Evolutionary conservation across 2,888 invertebrate species (phyloP).

Genomic region (Parascotia fuliginaria): DNA sequence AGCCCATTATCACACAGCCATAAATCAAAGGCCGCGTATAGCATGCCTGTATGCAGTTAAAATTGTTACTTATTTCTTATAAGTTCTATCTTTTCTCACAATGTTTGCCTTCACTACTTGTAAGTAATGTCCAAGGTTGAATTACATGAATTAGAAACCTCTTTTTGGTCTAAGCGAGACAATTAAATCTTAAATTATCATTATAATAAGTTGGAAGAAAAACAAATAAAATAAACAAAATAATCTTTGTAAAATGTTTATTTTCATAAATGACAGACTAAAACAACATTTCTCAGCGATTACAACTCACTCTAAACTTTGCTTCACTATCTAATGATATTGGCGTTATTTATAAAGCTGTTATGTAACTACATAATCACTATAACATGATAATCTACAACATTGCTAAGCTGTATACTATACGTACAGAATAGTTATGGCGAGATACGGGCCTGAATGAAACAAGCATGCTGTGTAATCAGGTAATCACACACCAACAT

Average conservation of each 20-base stretch:
- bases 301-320: slow-evolving; percentile 67
- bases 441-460: slow-evolving; percentile 13
- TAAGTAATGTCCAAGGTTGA: no score
- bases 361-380: slow-evolving; percentile 38
- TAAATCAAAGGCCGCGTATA: no score
- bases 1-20: no score
- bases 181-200: no score
- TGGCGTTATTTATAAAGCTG: slow-evolving; percentile 72
- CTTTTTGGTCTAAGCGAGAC: no score
- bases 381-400: slow-evolving; percentile 39
- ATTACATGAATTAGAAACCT: no score
- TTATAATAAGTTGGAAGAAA: no score
- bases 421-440: slow-evolving; percentile 36
- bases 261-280: slow-evolving; percentile 74
- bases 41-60: no score
- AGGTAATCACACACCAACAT: background rate
- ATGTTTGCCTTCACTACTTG: no score
- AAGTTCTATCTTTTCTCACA: no score
- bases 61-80: no score
- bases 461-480: background rate
- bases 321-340: slow-evolving; percentile 53
- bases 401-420: slow-evolving; percentile 34
- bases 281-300: slow-evolving; percentile 71
- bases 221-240: slow-evolving; percentile 30
- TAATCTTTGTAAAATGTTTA: slow-evolving; percentile 71